A percentile compares a stretch with the other conserved stretches of the same genome.
Conservation (phyloP, 2,888 invertebrate genomes). For the Agrochola lychnidis region DNA sequence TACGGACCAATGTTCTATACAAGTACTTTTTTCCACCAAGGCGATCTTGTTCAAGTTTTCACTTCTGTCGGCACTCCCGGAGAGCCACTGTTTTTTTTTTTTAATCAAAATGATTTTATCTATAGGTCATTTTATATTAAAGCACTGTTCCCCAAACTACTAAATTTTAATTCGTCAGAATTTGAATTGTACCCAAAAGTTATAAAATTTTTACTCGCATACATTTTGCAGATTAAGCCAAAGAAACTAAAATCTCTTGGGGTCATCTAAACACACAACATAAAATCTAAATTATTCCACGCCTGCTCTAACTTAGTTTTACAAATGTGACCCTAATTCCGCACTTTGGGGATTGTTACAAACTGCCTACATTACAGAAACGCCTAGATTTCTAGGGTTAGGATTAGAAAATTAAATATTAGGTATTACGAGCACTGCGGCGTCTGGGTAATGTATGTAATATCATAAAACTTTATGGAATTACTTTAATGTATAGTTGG, state of each 20-base stretch:
- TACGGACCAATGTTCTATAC: no score
- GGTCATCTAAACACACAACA: conserved; percentile 30
- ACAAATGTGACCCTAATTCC: conserved; percentile 51
- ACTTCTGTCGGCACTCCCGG: no score
- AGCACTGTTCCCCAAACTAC: not conserved
- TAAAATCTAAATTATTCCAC: conserved; percentile 58
- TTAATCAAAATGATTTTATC: no score
- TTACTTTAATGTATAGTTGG: conserved; percentile 12
- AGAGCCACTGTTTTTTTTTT: no score
- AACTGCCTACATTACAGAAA: conserved; percentile 54
- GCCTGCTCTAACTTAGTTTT: conserved; percentile 56
- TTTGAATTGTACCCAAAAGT: not conserved
- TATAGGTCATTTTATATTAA: not conserved
- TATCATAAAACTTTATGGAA: conserved; percentile 47
- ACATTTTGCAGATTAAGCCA: not conserved
- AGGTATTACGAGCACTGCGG: conserved; percentile 7
- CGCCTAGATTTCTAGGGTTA: conserved; percentile 45
- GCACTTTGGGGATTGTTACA: conserved; percentile 38
- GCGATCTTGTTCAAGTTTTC: no score
- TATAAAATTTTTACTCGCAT: not conserved
- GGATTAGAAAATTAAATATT: conserved; percentile 40
- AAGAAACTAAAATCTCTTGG: conserved; percentile 34
- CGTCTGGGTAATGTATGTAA: conserved; percentile 26
- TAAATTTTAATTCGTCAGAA: not conserved
- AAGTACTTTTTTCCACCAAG: no score